Base-by-base conservation (phyloP, 2,797 vertebrate species). In the Esox masquinongy region DNA sequence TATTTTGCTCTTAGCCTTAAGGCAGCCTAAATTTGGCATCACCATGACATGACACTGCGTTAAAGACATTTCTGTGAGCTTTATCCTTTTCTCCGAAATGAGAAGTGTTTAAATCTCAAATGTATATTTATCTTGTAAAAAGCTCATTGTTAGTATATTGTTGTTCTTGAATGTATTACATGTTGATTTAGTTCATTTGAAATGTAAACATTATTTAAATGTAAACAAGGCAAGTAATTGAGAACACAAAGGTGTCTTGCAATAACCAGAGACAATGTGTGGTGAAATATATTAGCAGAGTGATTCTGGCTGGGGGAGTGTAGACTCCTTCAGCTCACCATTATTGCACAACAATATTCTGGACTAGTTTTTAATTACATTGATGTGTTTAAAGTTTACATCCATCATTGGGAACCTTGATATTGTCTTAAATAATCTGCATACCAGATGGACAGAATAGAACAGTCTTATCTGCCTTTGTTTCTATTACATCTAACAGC, bases 361-460 rank as follows among this genome's bases (percentile, higher is more conserved):
- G n/a, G 47, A 6, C 17, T 70, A 15, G 15, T 70, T 70, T 70
- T 70, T 50, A 61, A 61, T 73, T 63, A 77, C 79, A 74, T 69
- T 80, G 64, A 85, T 80, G 74, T 77, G 69, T 67, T 74, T 76
- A 85, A 70, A 83, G 82, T 77, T 81, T 77, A 77, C 68, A 66
- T 77, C 70, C 70, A 73, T 84, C 85, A 80, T 36, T n/a, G 72
- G 66, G 17, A 80, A 73, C 75, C 51, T 63, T 4, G 31, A 70
- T 76, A 12, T 47, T n/a, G 14, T 26, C 53, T 12, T 47, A 6
- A 59, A 61, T 75, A 47, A 36, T 24, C 15, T 29, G 12, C 76
- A 77, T 39, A 39, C 76, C 71, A 73, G 76, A 83, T 70, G 68
- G 43, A 50, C 68, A 51, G 77, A 81, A 82, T 39, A 77, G 51